Evolutionary conservation across 2,113 vertebrate genomes (phyloP).

Genomic region (Arizona elegans): DNA sequence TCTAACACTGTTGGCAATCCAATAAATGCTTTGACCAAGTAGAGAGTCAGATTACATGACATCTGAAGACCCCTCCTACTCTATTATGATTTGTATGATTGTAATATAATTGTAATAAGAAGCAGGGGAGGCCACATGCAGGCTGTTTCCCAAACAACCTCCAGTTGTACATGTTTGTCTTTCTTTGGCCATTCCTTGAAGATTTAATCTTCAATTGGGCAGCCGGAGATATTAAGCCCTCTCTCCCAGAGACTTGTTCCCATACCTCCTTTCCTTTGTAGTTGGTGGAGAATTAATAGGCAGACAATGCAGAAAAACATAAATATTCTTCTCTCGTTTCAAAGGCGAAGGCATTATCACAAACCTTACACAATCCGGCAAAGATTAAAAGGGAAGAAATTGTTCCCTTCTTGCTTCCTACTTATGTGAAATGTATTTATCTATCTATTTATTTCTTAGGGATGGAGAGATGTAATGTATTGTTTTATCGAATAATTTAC

Average conservation of each 20-base stretch:
- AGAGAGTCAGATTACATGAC: background rate
- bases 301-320: background rate
- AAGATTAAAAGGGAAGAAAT: slow-evolving; percentile 17
- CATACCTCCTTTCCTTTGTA: background rate
- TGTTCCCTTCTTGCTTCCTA: background rate
- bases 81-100: background rate
- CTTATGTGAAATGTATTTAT: background rate
- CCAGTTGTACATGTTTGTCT: background rate
- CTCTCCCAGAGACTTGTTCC: background rate
- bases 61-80: background rate
- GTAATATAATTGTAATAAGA: background rate
- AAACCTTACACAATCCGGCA: slow-evolving; percentile 7
- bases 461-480: background rate
- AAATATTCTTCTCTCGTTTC: slow-evolving; percentile 34
- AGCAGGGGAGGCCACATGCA: background rate
- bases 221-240: background rate
- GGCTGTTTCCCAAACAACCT: background rate
- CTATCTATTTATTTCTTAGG: background rate
- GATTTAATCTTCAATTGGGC: background rate
- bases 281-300: background rate
- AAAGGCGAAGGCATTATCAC: slow-evolving; percentile 16
- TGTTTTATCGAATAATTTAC: background rate
- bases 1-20: background rate
- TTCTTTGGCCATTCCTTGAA: background rate
- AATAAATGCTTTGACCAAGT: background rate